These are phyloP conservation scores for Scaptomyza polygonia DNA, from an alignment of 2,888 invertebrate genomes.

Conservation along the genomic window DNA sequence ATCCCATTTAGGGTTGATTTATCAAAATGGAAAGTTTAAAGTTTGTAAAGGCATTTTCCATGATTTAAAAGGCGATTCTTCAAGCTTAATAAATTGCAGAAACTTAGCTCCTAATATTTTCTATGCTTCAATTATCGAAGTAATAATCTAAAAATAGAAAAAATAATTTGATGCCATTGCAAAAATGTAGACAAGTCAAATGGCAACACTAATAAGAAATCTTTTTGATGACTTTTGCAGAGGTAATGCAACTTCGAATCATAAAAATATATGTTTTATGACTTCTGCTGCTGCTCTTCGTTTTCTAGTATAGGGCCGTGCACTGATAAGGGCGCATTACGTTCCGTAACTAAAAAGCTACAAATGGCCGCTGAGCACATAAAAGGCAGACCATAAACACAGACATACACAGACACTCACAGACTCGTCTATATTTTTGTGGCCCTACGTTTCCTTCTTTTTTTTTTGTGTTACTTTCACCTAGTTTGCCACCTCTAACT, in stretches of 20 bases:
- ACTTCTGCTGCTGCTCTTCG: constrained; percentile 23
- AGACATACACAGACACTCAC: constrained; percentile 3
- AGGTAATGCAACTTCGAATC: constrained; percentile 39
- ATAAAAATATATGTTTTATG: constrained; percentile 67
- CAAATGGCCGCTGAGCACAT: constrained; percentile 63
- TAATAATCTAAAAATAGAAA: neutral
- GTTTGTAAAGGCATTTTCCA: too few species aligned
- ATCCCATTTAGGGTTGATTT: too few species aligned
- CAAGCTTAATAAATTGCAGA: neutral
- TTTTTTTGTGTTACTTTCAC: constrained; percentile 57
- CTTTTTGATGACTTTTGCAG: constrained; percentile 6
- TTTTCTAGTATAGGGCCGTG: constrained; percentile 18
- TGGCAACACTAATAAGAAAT: constrained; percentile 7
- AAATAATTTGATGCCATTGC: constrained; percentile 22
- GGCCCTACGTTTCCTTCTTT: constrained; percentile 49
- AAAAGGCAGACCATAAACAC: constrained; percentile 53
- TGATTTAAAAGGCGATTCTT: neutral
- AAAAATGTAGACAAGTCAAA: constrained; percentile 22
- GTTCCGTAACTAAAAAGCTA: constrained; percentile 57
- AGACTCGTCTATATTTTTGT: constrained; percentile 46
- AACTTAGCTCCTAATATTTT: neutral
- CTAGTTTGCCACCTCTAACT: constrained; percentile 49
- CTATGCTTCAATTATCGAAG: neutral
- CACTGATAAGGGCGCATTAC: constrained; percentile 49
- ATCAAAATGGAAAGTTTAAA: too few species aligned